A percentile compares a stretch with the other conserved stretches of the same genome.
These are phyloP conservation scores for Peromyscus eremicus DNA, from an alignment of 2,797 vertebrate species.

Conservation along the genomic window DNA sequence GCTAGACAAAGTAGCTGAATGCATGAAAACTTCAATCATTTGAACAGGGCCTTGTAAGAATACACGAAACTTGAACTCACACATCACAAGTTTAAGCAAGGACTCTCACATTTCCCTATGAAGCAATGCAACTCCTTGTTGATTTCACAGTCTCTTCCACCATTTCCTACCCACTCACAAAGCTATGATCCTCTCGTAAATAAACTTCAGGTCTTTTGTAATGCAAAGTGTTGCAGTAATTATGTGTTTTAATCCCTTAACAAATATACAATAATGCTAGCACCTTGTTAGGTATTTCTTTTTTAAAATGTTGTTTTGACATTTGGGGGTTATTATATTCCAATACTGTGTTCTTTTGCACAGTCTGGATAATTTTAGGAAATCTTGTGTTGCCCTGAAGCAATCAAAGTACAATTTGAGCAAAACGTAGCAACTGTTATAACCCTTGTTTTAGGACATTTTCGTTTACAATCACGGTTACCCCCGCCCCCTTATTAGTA, in stretches of 20 bases:
- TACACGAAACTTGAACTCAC: neutral
- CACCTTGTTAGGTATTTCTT: neutral
- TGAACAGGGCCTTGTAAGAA: neutral
- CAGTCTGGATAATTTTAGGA: neutral
- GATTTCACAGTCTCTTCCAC: neutral
- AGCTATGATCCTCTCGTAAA: neutral
- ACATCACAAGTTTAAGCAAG: neutral
- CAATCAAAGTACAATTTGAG: conserved; percentile 17
- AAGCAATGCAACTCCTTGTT: neutral
- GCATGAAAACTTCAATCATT: neutral
- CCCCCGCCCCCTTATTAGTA: neutral
- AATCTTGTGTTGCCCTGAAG: neutral
- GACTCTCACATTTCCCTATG: too few species aligned
- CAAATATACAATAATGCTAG: conserved; percentile 11
- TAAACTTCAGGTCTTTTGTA: neutral
- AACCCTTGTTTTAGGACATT: neutral
- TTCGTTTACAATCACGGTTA: neutral
- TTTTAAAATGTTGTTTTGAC: neutral
- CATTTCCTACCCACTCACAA: neutral
- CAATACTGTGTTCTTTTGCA: neutral
- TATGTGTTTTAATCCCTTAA: neutral
- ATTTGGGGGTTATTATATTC: neutral
- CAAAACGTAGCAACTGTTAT: neutral
- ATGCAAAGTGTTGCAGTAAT: neutral
- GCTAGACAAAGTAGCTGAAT: neutral